A percentile compares a stretch with the other conserved stretches of the same genome.
Evolutionary conservation across 2,797 vertebrate species (phyloP).

Genomic region (Allobates femoralis): DNA sequence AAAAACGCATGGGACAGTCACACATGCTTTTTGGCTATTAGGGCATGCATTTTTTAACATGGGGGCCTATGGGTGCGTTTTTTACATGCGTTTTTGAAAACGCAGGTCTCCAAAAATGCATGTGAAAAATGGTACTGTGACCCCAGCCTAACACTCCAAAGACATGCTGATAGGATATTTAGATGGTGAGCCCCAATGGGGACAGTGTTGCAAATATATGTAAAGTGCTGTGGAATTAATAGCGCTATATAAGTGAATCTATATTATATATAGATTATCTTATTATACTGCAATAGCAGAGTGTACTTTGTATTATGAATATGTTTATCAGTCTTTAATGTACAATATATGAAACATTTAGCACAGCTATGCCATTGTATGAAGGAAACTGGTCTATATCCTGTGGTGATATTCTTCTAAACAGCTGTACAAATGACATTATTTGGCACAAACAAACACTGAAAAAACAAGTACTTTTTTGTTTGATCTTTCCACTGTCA

Average conservation of each 20-base stretch:
- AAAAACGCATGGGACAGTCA: too few species aligned
- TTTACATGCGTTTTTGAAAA: too few species aligned
- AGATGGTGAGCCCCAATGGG: too few species aligned
- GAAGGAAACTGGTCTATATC: background rate
- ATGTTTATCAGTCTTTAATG: background rate
- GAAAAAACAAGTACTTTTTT: slow-evolving; percentile 63
- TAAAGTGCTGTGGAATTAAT: too few species aligned
- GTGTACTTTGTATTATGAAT: background rate
- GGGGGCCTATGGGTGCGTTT: too few species aligned
- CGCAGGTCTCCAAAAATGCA: too few species aligned
- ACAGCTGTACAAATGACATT: slow-evolving; percentile 62
- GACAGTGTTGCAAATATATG: too few species aligned
- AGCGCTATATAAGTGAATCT: background rate
- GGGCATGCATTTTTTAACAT: too few species aligned
- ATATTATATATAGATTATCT: background rate
- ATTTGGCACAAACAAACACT: slow-evolving; percentile 53
- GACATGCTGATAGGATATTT: too few species aligned
- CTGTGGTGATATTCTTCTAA: slow-evolving; percentile 42
- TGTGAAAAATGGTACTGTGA: too few species aligned
- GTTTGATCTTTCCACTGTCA: slow-evolving; percentile 65
- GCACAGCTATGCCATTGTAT: background rate
- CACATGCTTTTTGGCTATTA: too few species aligned
- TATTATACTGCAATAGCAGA: background rate
- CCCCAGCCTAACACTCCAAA: too few species aligned
- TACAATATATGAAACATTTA: background rate